Evolutionary conservation across 2,888 invertebrate species (phyloP), one percentile per base, ranked within the genome.

Genomic region (Liopterus haemorrhoidalis): DNA sequence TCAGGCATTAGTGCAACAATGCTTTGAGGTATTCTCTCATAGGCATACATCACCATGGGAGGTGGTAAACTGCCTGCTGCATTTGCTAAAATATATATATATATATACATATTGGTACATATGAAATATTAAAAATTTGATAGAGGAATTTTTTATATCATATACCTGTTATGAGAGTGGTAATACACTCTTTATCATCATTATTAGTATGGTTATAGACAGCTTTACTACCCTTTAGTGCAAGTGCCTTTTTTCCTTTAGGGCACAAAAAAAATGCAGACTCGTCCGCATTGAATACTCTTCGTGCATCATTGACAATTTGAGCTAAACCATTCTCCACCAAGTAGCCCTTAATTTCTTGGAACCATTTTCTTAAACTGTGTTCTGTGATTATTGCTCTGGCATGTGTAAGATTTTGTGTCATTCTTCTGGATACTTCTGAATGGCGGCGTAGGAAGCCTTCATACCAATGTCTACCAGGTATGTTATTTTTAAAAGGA

Each of bases 191-290:
- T 43, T 58, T 57, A 28, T 57, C 57, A 25, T 56, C 41, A 15
- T 54, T 47, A 21, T 48, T 50, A n/a, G 49, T 46, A 39, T 54
- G 38, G 46, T 54, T 54, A 37, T 61, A 57, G 15, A 56, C 54
- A 14, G 53, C 54, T 53, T 50, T 53, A 4, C 50, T 46, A n/a
- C 53, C 57, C 49, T 56, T 58, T 45, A 35, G 33, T 6, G 47
- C 53, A 11, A 59, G 35, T 9, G 57, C 55, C 30, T 51, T 50
- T 14, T 45, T 49, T 0, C 48, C 52, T 12, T 57, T 58, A 12
- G 62, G 61, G 33, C 52, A 49, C 21, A 61, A 41, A 41, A 51
- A 53, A 48, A 64, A 55, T 24, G 52, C 54, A 15, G 54, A 49
- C 44, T 61, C 58, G 31, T 61, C 36, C 8, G n/a, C 6, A 28